Percentiles rank a stretch among this genome's conserved stretches.
Evolutionary conservation across 2,888 invertebrate species (phyloP).

Genomic region (Hybos culiciformis): DNA sequence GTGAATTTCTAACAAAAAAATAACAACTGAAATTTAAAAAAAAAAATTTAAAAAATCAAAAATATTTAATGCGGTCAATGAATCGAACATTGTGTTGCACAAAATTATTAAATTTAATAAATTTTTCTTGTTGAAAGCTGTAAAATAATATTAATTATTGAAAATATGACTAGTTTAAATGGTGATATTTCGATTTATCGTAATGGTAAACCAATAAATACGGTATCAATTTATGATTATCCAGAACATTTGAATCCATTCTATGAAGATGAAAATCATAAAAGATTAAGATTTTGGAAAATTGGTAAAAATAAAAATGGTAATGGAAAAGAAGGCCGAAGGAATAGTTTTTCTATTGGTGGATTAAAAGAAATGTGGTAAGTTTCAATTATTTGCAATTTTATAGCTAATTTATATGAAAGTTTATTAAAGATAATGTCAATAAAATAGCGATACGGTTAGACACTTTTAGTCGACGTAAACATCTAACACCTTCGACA

Average conservation of each 20-base stretch:
- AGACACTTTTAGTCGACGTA: too few relatives aligned
- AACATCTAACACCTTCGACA: too few relatives aligned
- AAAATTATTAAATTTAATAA: too few relatives aligned
- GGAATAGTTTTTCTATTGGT: constrained; percentile 48
- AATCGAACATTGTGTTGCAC: too few relatives aligned
- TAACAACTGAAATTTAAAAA: too few relatives aligned
- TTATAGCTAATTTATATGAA: too few relatives aligned
- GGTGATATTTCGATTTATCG: constrained; percentile 18
- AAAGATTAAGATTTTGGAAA: constrained; percentile 47
- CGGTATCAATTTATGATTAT: constrained; percentile 50
- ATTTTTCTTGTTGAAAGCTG: too few relatives aligned
- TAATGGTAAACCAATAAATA: constrained; percentile 28
- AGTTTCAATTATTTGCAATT: constrained; percentile 28
- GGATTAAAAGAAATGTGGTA: constrained; percentile 49
- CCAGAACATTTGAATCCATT: constrained; percentile 67
- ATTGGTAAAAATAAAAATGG: constrained; percentile 23
- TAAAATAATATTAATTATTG: neutral
- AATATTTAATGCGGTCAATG: too few relatives aligned
- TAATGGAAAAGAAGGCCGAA: constrained; percentile 20
- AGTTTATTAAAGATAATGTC: too few relatives aligned
- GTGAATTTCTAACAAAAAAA: too few relatives aligned
- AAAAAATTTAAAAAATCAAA: too few relatives aligned
- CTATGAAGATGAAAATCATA: constrained; percentile 51
- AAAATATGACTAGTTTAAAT: constrained; percentile 18
- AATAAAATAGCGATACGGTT: too few relatives aligned